Evolutionary conservation across 1,140 invertebrate genomes (phyloP), one percentile per base, ranked within the genome.

Genomic region (Bombyx mandarina): DNA sequence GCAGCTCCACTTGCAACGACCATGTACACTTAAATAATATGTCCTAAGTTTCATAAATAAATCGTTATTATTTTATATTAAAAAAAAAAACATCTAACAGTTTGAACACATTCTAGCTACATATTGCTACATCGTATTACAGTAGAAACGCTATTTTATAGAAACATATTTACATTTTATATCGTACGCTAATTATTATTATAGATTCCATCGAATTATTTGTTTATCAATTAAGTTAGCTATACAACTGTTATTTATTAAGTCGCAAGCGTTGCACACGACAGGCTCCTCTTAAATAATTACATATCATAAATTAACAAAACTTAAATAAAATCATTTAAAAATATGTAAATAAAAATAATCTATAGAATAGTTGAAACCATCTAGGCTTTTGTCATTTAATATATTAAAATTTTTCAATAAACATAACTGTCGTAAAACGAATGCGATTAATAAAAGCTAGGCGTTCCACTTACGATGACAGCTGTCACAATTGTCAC

Each of bases 31-130:
- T 66, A 69, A 72, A 72, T 72, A 72, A 65, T 72, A 69, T 65
- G 64, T 57, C 63, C 67, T 81, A 77, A 35, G 4, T 60, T 69
- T 67, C 75, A 82, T 80, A 81, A 76, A 71, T 78, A 79, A 83
- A 78, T 71, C 67, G 64, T 73, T 73, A 65, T 60, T 51, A 43
- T 67, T 67, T 73, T 51, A 57, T 54, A 57, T 47, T 56, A 71
- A 8, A 69, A 72, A 73, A 73, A 78, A 72, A 75, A 69, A 69
- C 66, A 63, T 70, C 68, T 67, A 73, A 64, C 66, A 67, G 63
- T 79, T 71, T 81, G 81, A 82, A 84, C 80, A 81, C 80, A 77
- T 81, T 76, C 80, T 84, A 86, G 74, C 77, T 84, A 86, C 66
- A 72, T 79, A 77, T 77, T 77, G 73, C 81, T 49, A 57, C 63